Evolutionary conservation across 2,113 vertebrate genomes (phyloP).

Genomic region (Periophthalmodon schlosseri): DNA sequence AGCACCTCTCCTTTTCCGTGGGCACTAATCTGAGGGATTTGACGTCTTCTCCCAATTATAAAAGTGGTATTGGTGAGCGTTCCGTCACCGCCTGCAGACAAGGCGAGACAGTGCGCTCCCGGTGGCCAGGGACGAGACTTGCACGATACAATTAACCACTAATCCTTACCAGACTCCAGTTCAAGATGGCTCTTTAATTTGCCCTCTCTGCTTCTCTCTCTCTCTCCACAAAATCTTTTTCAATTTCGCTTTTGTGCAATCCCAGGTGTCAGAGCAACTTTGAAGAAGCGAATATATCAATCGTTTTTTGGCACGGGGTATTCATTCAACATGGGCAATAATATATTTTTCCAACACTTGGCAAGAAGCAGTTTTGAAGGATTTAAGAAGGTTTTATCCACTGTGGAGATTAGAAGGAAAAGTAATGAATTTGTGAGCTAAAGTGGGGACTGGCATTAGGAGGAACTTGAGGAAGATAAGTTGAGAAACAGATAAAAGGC

Average conservation of each 20-base stretch:
- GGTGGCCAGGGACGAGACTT: slow-evolving; percentile 64
- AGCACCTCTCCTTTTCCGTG: slow-evolving; percentile 23
- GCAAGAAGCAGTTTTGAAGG: slow-evolving; percentile 60
- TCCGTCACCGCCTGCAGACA: slow-evolving; percentile 68
- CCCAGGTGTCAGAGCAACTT: slow-evolving; percentile 74
- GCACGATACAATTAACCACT: slow-evolving; percentile 71
- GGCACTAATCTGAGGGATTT: slow-evolving; percentile 42
- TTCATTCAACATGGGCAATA: slow-evolving; percentile 71
- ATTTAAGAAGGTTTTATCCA: slow-evolving; percentile 69
- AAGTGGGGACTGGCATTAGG: slow-evolving; percentile 70
- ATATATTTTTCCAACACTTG: slow-evolving; percentile 60
- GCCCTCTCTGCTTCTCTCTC: slow-evolving; percentile 51
- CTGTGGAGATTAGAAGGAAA: slow-evolving; percentile 70
- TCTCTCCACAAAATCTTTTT: slow-evolving; percentile 58
- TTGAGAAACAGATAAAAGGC: slow-evolving; percentile 60
- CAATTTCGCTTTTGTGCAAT: slow-evolving; percentile 51
- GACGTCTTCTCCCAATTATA: slow-evolving; percentile 61
- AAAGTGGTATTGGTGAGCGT: slow-evolving; percentile 61
- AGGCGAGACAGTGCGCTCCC: slow-evolving; percentile 26
- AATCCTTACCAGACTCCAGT: slow-evolving; percentile 68
- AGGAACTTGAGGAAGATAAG: slow-evolving; percentile 68
- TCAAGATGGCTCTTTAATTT: slow-evolving; percentile 74
- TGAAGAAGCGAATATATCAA: slow-evolving; percentile 67
- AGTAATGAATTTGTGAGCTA: slow-evolving; percentile 75
- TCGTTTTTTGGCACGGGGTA: slow-evolving; percentile 67